Conservation (phyloP, 1,140 invertebrate species). For the Planococcus citri region DNA sequence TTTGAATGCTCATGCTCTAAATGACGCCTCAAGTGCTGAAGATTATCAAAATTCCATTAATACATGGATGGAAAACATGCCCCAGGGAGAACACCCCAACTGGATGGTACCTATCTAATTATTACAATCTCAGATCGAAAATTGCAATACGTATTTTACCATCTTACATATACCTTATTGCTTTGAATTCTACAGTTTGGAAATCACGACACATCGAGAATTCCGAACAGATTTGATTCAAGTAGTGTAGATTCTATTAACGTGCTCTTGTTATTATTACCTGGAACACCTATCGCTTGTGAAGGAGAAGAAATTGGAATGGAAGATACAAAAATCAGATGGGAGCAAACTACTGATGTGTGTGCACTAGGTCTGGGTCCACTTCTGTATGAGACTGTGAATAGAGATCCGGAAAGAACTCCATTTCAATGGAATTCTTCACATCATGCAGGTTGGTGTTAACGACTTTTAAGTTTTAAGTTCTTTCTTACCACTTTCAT, state of each 20-base stretch:
- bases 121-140: no score
- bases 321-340: slow-evolving; percentile 45
- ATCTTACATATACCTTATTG: no score
- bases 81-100: slow-evolving; percentile 37
- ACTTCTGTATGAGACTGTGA: slow-evolving; percentile 36
- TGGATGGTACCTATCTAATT: no score
- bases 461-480: no score
- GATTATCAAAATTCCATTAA: slow-evolving; percentile 40
- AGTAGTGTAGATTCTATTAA: slow-evolving; percentile 55
- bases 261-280: slow-evolving; percentile 57
- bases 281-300: slow-evolving; percentile 59
- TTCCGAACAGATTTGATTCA: slow-evolving; percentile 48
- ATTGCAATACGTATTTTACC: no score
- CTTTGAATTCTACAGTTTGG: slow-evolving; percentile 45
- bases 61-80: slow-evolving; percentile 41
- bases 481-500: no score
- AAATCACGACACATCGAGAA: slow-evolving; percentile 57
- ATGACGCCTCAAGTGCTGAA: slow-evolving; percentile 33
- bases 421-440: slow-evolving; percentile 60
- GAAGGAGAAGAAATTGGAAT: slow-evolving; percentile 70
- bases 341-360: slow-evolving; percentile 40
- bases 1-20: slow-evolving; percentile 39
- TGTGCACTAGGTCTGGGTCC: slow-evolving; percentile 31
- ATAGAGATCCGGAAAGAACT: slow-evolving; percentile 52
- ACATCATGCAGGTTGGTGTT: slow-evolving; percentile 40